Base-by-base conservation (phyloP, 2,113 vertebrate species). In the Gobio gobio region DNA sequence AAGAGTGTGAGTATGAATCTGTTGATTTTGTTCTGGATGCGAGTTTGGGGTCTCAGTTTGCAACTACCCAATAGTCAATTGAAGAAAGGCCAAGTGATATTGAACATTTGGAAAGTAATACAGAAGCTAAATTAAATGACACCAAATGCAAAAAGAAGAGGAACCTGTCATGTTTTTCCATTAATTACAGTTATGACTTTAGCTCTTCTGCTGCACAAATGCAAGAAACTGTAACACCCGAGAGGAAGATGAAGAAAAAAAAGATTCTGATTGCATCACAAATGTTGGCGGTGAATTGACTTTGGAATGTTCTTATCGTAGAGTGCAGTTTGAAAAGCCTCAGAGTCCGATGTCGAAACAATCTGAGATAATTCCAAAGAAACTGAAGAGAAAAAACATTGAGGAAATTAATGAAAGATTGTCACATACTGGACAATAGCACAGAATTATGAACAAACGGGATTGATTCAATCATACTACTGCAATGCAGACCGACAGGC, bases 301-400 rank as follows among this genome's bases (percentile, higher is more conserved):
- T 61, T 89, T 73, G 89, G 87, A 61, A 56, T 24, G 10, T 47
- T 26, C 59, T 64, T 43, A 29, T 47, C 22, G 0, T 29, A 47
- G n/a, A 47, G 13, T 22, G 33, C 33, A 13, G 5, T 24, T 43
- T 61, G 54, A 22, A 59, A 24, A 63, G 26, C n/a, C 75, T 16
- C 61, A 4, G 24, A 49, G 40, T 9, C 7, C 22, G 22, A 18
- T 80, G 59, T 64, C 16, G 6, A 80, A 16, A 49, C 24, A 14
- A 64, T 16, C 20, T 0, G 12, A 83, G 6, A 3, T 10, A 0
- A 78, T 6, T 9, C 1, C 78, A 54, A 82, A 58, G 61, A 86
- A 73, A 72, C 88, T 89, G 43, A 89, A 86, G 87, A 91, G 86
- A 61, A 59, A 0, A 0, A 26, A 4, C 64, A 72, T 4, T 33